These are phyloP conservation scores for Sisor rabdophorus DNA, from an alignment of 2,113 vertebrate genomes.

Conservation along the genomic window DNA sequence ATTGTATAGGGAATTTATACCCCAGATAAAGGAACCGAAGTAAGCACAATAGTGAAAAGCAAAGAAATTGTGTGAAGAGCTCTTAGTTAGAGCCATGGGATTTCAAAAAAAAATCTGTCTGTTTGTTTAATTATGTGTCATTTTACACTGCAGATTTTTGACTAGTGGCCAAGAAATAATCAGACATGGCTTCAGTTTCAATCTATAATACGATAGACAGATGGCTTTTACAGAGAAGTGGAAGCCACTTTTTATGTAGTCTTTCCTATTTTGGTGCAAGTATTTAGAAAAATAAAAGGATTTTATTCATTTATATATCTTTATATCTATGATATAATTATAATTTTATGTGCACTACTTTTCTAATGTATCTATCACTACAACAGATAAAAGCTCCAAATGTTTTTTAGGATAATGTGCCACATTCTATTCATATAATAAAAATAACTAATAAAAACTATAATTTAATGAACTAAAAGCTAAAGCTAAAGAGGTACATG, in stretches of 20 bases:
- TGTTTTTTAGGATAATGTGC: too few relatives aligned
- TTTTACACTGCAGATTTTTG: constrained; percentile 42
- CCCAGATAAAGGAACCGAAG: constrained; percentile 10
- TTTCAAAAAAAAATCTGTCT: constrained; percentile 25
- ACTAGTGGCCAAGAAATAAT: constrained; percentile 43
- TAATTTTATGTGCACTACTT: background rate
- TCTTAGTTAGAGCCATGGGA: constrained; percentile 26
- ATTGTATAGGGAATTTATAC: too few relatives aligned
- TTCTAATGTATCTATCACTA: too few relatives aligned
- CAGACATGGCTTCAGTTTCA: constrained; percentile 30
- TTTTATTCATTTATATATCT: background rate
- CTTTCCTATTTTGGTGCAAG: background rate
- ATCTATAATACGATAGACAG: constrained; percentile 14
- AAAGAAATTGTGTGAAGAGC: constrained; percentile 20
- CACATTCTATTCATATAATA: too few relatives aligned
- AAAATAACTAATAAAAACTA: too few relatives aligned
- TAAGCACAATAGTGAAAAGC: constrained; percentile 3
- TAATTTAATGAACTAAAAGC: too few relatives aligned
- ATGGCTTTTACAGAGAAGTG: constrained; percentile 34
- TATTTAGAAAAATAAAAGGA: background rate
- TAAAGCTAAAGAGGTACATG: too few relatives aligned
- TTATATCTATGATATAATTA: too few relatives aligned
- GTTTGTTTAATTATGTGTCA: constrained; percentile 40
- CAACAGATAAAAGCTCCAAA: too few relatives aligned
- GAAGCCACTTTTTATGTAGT: constrained; percentile 8